Conservation (phyloP, 2,113 vertebrate species). For the Tauraco erythrolophus region DNA sequence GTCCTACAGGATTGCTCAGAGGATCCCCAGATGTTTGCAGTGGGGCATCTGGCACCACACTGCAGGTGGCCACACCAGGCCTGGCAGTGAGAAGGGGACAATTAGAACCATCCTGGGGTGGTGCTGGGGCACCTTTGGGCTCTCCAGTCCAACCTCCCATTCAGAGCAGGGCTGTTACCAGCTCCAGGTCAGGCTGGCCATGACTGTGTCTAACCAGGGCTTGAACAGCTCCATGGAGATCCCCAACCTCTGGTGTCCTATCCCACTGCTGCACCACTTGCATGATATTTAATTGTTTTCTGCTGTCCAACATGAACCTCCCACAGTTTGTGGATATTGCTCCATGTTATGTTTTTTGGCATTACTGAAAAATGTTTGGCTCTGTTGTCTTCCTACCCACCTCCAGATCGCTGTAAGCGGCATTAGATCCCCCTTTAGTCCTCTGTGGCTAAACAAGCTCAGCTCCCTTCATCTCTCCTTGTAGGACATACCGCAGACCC, state of each 20-base stretch:
- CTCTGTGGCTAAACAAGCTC: neutral
- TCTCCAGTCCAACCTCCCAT: neutral
- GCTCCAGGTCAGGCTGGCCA: accelerated
- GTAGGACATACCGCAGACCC: neutral
- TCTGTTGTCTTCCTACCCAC: neutral
- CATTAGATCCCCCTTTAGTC: neutral
- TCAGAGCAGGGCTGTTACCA: neutral
- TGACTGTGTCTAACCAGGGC: neutral
- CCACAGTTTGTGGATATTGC: neutral
- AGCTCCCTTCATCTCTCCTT: neutral
- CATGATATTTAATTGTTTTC: neutral
- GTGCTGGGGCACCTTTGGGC: neutral
- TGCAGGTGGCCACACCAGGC: neutral
- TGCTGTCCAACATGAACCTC: neutral
- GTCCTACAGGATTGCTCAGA: neutral
- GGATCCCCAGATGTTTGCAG: neutral
- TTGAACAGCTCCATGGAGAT: neutral
- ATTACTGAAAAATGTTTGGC: neutral
- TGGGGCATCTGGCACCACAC: neutral
- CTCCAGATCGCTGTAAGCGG: neutral
- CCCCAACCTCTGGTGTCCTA: neutral
- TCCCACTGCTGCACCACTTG: neutral
- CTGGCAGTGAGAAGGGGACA: neutral
- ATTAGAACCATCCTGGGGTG: neutral
- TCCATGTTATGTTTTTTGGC: neutral